phyloP scores from a whole-genome alignment of 2,113 vertebrate genomes.

The Zosterops pallidus region DNA sequence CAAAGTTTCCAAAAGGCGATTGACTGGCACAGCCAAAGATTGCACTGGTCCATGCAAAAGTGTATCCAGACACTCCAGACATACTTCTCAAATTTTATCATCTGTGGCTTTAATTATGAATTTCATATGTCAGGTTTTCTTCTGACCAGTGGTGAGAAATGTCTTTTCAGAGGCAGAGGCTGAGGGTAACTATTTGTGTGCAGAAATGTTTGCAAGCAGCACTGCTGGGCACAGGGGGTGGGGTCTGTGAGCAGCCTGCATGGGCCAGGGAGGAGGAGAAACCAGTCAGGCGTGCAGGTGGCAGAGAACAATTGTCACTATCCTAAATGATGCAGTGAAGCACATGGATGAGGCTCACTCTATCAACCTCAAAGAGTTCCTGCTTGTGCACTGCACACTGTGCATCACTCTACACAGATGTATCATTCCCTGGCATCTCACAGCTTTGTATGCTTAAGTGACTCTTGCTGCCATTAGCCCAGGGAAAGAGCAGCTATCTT shows the following conservation, averaged over 20 bases:
- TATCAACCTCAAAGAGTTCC: neutral
- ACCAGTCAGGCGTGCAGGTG: too few relatives aligned
- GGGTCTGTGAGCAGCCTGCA: neutral
- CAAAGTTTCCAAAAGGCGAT: slow-evolving; percentile 4
- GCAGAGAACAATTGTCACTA: neutral
- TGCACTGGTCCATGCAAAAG: slow-evolving; percentile 5
- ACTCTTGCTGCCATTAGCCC: neutral
- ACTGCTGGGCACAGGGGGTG: neutral
- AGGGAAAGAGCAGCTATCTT: neutral
- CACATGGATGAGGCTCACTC: neutral
- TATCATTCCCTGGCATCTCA: neutral
- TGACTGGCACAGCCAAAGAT: slow-evolving; percentile 6
- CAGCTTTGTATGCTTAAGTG: neutral
- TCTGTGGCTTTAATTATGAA: slow-evolving; percentile 3
- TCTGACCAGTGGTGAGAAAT: neutral
- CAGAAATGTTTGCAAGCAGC: neutral
- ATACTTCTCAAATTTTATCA: neutral
- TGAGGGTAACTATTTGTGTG: neutral
- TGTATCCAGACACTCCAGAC: neutral
- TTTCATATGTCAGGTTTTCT: neutral
- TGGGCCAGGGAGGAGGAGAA: neutral
- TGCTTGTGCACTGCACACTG: too few relatives aligned
- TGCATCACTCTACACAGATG: too few relatives aligned
- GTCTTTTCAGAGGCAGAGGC: neutral
- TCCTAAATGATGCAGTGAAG: neutral